Conservation (phyloP, 2,888 invertebrate genomes). For the Hypselothyrea guttata region DNA sequence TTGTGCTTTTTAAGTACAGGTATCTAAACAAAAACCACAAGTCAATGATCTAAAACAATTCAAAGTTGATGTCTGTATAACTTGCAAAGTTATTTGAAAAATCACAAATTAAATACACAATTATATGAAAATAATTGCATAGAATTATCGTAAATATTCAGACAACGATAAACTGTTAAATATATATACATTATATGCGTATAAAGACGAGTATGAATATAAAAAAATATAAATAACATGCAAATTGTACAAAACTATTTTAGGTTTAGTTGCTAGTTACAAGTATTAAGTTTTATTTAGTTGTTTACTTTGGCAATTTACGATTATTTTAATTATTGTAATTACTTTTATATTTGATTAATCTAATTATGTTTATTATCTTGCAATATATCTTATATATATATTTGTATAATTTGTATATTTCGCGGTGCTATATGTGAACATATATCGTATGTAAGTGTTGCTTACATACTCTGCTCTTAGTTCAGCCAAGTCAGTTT, state of each 20-base stretch:
- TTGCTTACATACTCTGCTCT: slow-evolving; percentile 37
- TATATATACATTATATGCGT: slow-evolving; percentile 33
- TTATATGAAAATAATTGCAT: slow-evolving; percentile 36
- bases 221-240: slow-evolving; percentile 32
- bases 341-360: slow-evolving; percentile 25
- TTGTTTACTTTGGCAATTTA: slow-evolving; percentile 4
- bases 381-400: slow-evolving; percentile 6
- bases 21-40: slow-evolving; percentile 9
- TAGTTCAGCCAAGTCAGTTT: slow-evolving; percentile 50
- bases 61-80: slow-evolving; percentile 66
- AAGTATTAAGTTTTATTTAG: slow-evolving; percentile 60
- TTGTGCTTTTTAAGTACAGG: background rate
- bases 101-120: slow-evolving; percentile 34
- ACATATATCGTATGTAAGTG: slow-evolving; percentile 50
- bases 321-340: slow-evolving; percentile 2
- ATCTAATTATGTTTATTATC: slow-evolving; percentile 1
- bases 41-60: slow-evolving; percentile 60
- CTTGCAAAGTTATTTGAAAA: slow-evolving; percentile 65
- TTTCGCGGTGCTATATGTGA: slow-evolving; percentile 75
- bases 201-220: slow-evolving; percentile 24
- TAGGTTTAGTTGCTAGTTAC: slow-evolving; percentile 63
- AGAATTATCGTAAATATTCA: slow-evolving; percentile 34
- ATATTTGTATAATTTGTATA: slow-evolving; percentile 61
- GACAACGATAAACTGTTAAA: slow-evolving; percentile 67
- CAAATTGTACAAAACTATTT: slow-evolving; percentile 71